Evolutionary conservation across 2,797 vertebrate species (phyloP).

Genomic region (Onychomys leucogaster): DNA sequence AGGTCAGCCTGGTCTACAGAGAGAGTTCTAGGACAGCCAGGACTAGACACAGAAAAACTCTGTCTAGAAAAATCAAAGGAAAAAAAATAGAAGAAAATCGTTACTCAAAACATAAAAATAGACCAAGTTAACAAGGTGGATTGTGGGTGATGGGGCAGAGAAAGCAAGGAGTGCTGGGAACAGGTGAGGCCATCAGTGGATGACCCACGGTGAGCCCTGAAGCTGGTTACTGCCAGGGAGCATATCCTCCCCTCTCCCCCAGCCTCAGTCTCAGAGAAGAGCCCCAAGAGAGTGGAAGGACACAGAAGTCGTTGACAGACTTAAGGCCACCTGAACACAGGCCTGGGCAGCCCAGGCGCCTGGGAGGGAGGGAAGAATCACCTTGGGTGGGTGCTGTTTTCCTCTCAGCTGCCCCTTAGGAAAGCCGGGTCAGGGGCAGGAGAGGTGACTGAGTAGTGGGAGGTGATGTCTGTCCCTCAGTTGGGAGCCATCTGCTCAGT

Average conservation of each 20-base stretch:
- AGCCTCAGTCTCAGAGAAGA: background rate
- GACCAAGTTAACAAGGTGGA: rapidly evolving
- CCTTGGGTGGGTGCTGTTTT: background rate
- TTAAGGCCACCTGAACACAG: background rate
- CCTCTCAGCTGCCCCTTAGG: background rate
- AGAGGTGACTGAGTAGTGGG: background rate
- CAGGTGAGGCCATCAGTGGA: rapidly evolving
- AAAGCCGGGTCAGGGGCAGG: slow-evolving; percentile 48
- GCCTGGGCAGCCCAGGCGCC: background rate
- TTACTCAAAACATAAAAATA: background rate
- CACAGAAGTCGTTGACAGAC: background rate
- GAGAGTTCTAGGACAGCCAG: background rate
- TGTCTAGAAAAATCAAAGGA: background rate
- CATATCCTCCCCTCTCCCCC: rapidly evolving
- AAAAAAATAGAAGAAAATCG: background rate
- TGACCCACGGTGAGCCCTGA: rapidly evolving
- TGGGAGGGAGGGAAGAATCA: background rate
- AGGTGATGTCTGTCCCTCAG: background rate
- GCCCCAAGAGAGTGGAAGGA: background rate
- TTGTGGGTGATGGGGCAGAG: background rate
- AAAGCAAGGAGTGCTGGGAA: rapidly evolving
- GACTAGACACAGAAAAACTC: background rate
- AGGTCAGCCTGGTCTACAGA: background rate
- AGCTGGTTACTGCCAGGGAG: background rate
- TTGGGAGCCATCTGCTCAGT: slow-evolving; percentile 86